Percentiles rank a stretch among this genome's conserved stretches.
phyloP scores from a whole-genome alignment of 2,797 vertebrate genomes.

The Ispidina picta region DNA sequence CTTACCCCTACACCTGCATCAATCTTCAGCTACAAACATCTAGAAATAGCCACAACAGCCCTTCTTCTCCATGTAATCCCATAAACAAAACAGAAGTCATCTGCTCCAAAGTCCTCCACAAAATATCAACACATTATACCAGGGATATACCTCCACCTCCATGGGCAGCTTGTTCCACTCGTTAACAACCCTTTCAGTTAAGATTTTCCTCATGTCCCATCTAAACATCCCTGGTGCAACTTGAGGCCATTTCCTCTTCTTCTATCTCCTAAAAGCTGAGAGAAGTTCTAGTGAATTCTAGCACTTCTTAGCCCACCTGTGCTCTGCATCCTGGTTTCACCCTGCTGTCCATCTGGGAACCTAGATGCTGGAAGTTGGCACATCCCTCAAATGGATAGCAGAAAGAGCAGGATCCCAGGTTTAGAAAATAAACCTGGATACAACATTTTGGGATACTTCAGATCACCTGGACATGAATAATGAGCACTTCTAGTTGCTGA shows the following conservation, averaged over 20 bases:
- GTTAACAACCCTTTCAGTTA: no score
- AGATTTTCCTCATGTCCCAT: no score
- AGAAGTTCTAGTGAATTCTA: neutral
- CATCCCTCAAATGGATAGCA: neutral
- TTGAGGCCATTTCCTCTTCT: no score
- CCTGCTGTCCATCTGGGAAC: neutral
- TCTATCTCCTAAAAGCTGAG: no score
- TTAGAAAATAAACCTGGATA: neutral
- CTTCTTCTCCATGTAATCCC: neutral
- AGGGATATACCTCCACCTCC: no score
- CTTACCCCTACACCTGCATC: neutral
- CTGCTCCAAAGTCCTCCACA: neutral
- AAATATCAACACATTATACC: neutral
- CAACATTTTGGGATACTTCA: neutral
- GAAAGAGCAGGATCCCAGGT: neutral
- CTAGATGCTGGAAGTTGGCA: neutral
- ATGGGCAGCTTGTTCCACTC: no score
- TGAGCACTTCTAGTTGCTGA: neutral
- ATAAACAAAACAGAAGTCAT: neutral
- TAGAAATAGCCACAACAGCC: neutral
- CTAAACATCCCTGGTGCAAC: no score
- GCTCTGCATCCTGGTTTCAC: neutral
- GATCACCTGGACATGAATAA: accelerated
- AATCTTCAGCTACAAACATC: neutral
- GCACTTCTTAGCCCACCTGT: neutral